phyloP scores from a whole-genome alignment of 2,113 vertebrate genomes.

The Columba janthina region DNA sequence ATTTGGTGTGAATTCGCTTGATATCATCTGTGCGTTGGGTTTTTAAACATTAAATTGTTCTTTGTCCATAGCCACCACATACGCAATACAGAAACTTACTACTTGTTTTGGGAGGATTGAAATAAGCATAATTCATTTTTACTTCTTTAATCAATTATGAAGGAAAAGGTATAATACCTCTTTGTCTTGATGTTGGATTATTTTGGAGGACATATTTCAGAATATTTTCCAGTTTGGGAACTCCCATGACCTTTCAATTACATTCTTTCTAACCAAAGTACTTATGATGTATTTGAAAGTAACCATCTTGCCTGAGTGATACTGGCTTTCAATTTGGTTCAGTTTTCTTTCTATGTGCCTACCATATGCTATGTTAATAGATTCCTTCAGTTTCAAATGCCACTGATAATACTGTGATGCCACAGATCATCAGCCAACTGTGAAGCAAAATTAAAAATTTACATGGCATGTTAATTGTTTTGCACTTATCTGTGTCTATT shows the following conservation, averaged over 20 bases:
- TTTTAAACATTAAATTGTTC: not conserved
- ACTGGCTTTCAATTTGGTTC: not conserved
- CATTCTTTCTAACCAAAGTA: not conserved
- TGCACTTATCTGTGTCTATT: not conserved
- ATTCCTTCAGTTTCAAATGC: conserved; percentile 49
- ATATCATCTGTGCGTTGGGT: not conserved
- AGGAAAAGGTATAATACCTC: not conserved
- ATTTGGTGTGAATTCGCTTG: not conserved
- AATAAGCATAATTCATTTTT: not conserved
- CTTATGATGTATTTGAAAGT: not conserved
- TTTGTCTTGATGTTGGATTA: not conserved
- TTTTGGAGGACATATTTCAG: not conserved
- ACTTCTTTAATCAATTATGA: not conserved
- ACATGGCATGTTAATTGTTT: conserved; percentile 44
- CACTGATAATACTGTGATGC: conserved; percentile 19
- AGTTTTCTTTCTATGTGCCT: not conserved
- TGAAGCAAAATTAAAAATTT: conserved; percentile 65
- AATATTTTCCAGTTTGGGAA: not conserved
- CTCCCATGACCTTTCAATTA: not conserved
- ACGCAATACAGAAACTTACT: not conserved
- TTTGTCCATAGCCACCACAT: not conserved
- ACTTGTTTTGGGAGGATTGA: not conserved
- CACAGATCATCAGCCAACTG: conserved; percentile 13
- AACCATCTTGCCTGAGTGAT: not conserved
- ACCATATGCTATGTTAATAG: conserved; percentile 41